Base-by-base conservation (phyloP, 2,113 vertebrate species). In the Eudyptes chrysolophus region DNA sequence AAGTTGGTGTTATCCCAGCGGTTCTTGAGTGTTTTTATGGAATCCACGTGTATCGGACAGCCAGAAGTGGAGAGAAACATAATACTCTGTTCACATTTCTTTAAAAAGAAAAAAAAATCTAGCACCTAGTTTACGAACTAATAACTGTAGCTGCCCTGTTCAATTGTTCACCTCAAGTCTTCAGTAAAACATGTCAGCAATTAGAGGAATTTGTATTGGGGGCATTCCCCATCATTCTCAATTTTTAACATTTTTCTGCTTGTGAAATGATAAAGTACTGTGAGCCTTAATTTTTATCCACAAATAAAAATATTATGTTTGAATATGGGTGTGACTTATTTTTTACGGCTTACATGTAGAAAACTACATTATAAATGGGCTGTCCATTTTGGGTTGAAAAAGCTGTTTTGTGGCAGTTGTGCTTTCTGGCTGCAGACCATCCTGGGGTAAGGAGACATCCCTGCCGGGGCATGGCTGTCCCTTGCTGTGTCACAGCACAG, bases 201-300 rank as follows among this genome's bases (percentile, higher is more conserved):
- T 93, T 97, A 93, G 97, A 98, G 96, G 91, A 88, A 81, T 97
- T 97, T 98, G 96, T 97, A 91, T 20, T 3, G 80, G 94, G 95
- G 92, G 70, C 49, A 18, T 69, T 95, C 94, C 95, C 96, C 87
- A 13, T 9, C 93, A 97, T 90, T 94, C 90, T 97, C 97, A 76
- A 69, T 97, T 98, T 97, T 97, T 97, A 96, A 96, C 95, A 92
- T 97, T 95, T 97, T 97, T 97, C 97, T 98, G 97, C 97, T 97
- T 98, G 98, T 98, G 97, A 98, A 97, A 97, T 97, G 94, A 97
- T 94, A 85, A 96, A 98, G 96, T 98, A 98, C 97, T 98, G 98
- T 98, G 97, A 98, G 98, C 97, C 98, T 98, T 98, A 98, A 98
- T 98, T 98, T 98, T 98, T 98, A 98, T 97, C 97, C 97, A 97